Evolutionary conservation across 92 coral and sea anemone genomes (phyloP), one percentile per base, ranked within the genome.

Genomic region (Palythoa caribaeorum): DNA sequence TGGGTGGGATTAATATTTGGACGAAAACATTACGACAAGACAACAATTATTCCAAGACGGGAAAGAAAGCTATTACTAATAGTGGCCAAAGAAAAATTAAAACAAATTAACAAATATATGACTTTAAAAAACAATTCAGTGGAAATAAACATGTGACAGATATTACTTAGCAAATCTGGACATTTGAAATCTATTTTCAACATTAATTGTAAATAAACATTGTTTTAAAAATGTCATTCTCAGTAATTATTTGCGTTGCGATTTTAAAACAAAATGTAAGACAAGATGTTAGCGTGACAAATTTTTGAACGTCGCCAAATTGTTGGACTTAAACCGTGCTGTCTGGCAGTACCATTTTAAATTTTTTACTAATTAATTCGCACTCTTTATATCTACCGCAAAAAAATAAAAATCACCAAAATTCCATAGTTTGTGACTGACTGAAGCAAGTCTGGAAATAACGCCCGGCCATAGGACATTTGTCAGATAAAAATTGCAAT

Each of bases 141-240:
- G 63, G 59, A 81, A 66, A 38, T 78, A 55, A 63, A 70, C 38
- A 80, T 80, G 36, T n/a, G n/a, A 80, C 21, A 73, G 57, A 62
- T 10, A 38, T 40, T 21, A 78, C 70, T 1, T 78, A 20, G 38
- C 15, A 47, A 50, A 76, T 76, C 80, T 52, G 8, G 48, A 6
- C 57, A 50, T 76, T 51, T 21, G 7, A 52, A 11, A 13, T 51
- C 79, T 76, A 50, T 52, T 19, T 52, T 50, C 17, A 76, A 76
- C 57, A 76, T 76, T 14, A 8, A 51, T 3, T 52, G 6, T 3
- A 50, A 50, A 7, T 28, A 28, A 28, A 28, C 28, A 28, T 28
- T 28, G 28, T 28, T 28, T 28, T 28, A 28, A 28, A 28, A 28
- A 28, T 28, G 28, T 28, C 28, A 28, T 28, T 28, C 28, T 28